Percentiles rank a stretch among this genome's conserved stretches.
Conservation (phyloP, 2,797 vertebrate species). For the Danio aesculapii region DNA sequence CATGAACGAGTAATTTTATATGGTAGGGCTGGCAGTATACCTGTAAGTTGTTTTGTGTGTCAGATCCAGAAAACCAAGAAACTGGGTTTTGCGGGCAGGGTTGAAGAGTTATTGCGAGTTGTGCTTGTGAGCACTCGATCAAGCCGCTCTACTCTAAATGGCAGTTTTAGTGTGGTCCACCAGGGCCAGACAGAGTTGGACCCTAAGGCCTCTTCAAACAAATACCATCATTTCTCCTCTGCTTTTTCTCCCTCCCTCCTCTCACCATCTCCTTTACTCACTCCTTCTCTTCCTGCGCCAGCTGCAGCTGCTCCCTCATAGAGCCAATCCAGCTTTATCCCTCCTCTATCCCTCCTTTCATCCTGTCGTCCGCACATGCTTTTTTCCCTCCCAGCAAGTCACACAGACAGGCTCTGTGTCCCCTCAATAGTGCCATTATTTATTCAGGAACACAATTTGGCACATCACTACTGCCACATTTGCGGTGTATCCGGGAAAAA, state of each 20-base stretch:
- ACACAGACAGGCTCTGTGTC: slow-evolving; percentile 60
- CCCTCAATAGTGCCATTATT: slow-evolving; percentile 64
- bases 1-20: neutral
- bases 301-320: slow-evolving; percentile 62
- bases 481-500: slow-evolving; percentile 51
- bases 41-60: neutral
- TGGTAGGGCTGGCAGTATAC: neutral
- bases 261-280: slow-evolving; percentile 58
- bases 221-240: slow-evolving; percentile 57
- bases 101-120: slow-evolving; percentile 36
- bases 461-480: slow-evolving; percentile 45
- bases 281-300: slow-evolving; percentile 59
- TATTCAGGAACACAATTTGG: slow-evolving; percentile 55
- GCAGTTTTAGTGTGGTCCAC: slow-evolving; percentile 58
- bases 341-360: slow-evolving; percentile 59
- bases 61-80: neutral
- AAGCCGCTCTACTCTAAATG: slow-evolving; percentile 59
- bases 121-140: slow-evolving; percentile 43
- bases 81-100: neutral
- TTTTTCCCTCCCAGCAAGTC: slow-evolving; percentile 40
- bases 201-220: slow-evolving; percentile 57
- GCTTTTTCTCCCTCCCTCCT: slow-evolving; percentile 63
- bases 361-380: slow-evolving; percentile 68
- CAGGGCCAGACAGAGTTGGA: slow-evolving; percentile 43
- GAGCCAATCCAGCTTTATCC: slow-evolving; percentile 56